A percentile compares a stretch with the other conserved stretches of the same genome.
Conservation (phyloP, 2,888 invertebrate genomes). For the Mantis religiosa region DNA sequence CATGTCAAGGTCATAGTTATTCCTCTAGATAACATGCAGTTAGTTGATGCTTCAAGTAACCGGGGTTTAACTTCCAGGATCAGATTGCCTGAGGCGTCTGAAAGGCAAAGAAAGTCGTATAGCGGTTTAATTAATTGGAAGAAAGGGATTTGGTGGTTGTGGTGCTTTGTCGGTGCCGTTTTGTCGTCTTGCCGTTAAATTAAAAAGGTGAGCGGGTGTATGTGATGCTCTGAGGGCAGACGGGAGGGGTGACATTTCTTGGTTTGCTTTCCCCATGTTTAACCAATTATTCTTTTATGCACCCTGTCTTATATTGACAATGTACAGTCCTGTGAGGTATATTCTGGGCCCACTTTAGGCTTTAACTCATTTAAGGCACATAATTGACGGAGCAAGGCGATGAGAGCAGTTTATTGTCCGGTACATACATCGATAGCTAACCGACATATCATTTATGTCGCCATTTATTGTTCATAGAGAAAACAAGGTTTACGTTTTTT, state of each 20-base stretch:
- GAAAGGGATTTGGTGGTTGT: slow-evolving; percentile 5
- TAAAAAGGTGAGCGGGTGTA: background rate
- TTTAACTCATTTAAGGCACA: too few relatives aligned
- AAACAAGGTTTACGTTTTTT: too few relatives aligned
- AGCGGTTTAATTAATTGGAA: slow-evolving; percentile 26
- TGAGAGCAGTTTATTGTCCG: too few relatives aligned
- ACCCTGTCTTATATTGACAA: background rate
- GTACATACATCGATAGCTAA: too few relatives aligned
- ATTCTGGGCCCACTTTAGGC: too few relatives aligned
- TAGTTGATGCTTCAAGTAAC: background rate
- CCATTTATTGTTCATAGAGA: too few relatives aligned
- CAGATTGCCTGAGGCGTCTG: background rate
- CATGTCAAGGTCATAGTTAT: too few relatives aligned
- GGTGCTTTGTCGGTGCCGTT: background rate
- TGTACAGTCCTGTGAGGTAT: background rate
- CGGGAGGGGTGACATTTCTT: background rate
- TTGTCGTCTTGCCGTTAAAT: background rate
- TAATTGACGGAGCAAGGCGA: too few relatives aligned
- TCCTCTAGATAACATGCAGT: too few relatives aligned
- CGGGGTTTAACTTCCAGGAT: background rate
- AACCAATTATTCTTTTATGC: background rate
- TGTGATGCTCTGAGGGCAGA: background rate
- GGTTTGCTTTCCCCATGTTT: background rate
- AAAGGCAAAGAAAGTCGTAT: slow-evolving; percentile 18
- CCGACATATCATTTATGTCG: too few relatives aligned